These are phyloP conservation scores for Bombus breviceps DNA, from an alignment of 1,140 invertebrate genomes.

Conservation along the genomic window DNA sequence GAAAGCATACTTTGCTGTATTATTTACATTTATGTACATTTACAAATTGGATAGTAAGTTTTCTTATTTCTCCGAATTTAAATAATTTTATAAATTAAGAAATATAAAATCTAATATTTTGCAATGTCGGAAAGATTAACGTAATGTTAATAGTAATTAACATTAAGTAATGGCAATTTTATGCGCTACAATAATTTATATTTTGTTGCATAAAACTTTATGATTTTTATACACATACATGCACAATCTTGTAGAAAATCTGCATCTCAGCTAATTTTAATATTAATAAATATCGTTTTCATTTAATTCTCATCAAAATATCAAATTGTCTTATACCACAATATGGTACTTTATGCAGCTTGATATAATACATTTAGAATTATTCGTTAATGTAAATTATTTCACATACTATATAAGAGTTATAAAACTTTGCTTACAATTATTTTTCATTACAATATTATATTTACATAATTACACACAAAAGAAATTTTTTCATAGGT, in stretches of 20 bases:
- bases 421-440: constrained; percentile 45
- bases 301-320: neutral
- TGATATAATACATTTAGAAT: neutral
- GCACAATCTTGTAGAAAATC: neutral
- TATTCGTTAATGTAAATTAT: constrained; percentile 26
- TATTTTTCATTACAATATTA: constrained; percentile 42
- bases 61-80: constrained; percentile 53
- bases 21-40: constrained; percentile 9
- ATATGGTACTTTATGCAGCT: neutral
- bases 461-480: constrained; percentile 46
- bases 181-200: neutral
- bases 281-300: neutral
- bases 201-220: neutral
- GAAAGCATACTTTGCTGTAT: neutral
- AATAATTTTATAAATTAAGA: constrained; percentile 52
- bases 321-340: neutral
- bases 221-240: neutral
- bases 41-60: neutral
- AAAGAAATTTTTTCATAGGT: constrained; percentile 29
- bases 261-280: neutral
- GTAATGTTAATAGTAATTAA: neutral
- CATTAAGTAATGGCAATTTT: neutral
- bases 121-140: neutral
- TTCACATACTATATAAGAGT: constrained; percentile 57
- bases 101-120: constrained; percentile 28